These are phyloP conservation scores for Netelia virgata DNA, from an alignment of 2,888 invertebrate genomes.

Conservation along the genomic window DNA sequence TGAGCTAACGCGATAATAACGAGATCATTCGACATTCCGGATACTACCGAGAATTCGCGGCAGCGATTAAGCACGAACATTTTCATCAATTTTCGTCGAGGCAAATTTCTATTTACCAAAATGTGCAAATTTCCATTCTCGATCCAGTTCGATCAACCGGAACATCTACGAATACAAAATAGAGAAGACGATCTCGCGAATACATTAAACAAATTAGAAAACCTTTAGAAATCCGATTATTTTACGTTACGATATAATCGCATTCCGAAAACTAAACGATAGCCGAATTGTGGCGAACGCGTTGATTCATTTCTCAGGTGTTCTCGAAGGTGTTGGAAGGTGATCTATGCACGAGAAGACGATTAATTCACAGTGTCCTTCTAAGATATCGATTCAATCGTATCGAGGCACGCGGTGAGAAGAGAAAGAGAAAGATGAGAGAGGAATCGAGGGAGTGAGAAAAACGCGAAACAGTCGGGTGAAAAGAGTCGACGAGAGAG, in stretches of 20 bases:
- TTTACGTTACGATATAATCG: neutral
- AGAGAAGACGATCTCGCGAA: neutral
- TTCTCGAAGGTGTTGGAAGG: too few species aligned
- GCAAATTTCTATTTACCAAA: neutral
- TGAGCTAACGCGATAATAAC: conserved; percentile 1
- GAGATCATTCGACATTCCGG: conserved; percentile 9
- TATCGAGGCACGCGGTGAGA: conserved; percentile 25
- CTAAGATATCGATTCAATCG: conserved; percentile 43
- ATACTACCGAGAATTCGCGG: conserved; percentile 1
- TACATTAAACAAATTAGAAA: conserved; percentile 32
- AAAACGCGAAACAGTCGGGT: conserved; percentile 3
- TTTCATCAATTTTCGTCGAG: neutral
- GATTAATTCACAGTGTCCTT: conserved; percentile 47
- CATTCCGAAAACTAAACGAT: too few species aligned
- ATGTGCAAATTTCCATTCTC: neutral
- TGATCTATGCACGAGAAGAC: conserved; percentile 39
- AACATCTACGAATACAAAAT: neutral
- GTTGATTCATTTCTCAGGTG: too few species aligned
- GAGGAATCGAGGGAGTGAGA: conserved; percentile 27
- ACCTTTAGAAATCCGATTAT: neutral
- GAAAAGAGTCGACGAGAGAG: conserved; percentile 44
- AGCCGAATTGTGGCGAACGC: too few species aligned
- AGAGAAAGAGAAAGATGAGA: conserved; percentile 58
- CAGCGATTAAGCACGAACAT: neutral
- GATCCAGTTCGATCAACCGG: conserved; percentile 7